These are phyloP conservation scores for Polymixis flavicincta DNA, from an alignment of 2,888 invertebrate genomes.

Conservation along the genomic window DNA sequence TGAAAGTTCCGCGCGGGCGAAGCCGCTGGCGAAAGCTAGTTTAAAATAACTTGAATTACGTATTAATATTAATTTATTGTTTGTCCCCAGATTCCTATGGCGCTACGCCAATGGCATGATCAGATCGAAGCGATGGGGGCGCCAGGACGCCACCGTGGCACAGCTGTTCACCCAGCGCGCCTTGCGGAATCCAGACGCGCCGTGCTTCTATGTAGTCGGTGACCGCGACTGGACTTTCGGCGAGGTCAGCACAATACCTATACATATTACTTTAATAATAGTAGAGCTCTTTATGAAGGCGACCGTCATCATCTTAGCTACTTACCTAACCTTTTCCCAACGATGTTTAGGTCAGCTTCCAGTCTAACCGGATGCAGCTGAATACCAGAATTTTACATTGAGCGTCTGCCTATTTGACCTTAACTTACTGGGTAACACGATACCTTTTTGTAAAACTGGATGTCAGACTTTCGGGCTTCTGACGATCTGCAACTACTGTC, in stretches of 20 bases:
- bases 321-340: too few species aligned
- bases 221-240: conserved; percentile 92
- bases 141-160: conserved; percentile 91
- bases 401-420: too few species aligned
- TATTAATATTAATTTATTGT: background rate
- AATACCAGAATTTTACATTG: too few species aligned
- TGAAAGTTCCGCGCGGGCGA: too few species aligned
- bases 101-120: conserved; percentile 89
- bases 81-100: conserved; percentile 88
- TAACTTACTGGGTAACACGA: too few species aligned
- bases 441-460: too few species aligned
- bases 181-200: conserved; percentile 91
- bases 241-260: conserved; percentile 85
- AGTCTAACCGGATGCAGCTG: too few species aligned
- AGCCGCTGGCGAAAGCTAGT: too few species aligned
- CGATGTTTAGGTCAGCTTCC: too few species aligned
- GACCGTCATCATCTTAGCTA: too few species aligned
- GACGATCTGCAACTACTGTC: too few species aligned
- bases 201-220: conserved; percentile 92
- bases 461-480: too few species aligned
- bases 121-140: conserved; percentile 88
- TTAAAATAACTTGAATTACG: background rate
- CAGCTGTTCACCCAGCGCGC: conserved; percentile 91
- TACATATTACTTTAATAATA: background rate
- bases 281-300: background rate